These are phyloP conservation scores for Nestor notabilis DNA, from an alignment of 2,113 vertebrate genomes.

Conservation along the genomic window DNA sequence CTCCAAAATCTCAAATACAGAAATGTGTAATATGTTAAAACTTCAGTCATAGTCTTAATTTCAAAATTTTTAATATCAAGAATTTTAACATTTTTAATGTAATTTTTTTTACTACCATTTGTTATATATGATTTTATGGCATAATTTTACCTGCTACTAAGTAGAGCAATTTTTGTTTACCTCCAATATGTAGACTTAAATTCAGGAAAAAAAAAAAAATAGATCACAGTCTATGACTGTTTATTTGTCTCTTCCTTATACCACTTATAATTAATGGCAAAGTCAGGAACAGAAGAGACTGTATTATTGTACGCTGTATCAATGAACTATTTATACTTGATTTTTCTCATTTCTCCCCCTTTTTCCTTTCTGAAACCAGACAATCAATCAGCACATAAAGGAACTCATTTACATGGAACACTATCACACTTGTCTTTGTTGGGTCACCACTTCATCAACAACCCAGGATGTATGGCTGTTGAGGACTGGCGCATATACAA, in stretches of 20 bases:
- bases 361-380: slow-evolving; percentile 18
- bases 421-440: slow-evolving; percentile 2
- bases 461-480: slow-evolving; percentile 24
- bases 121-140: not conserved
- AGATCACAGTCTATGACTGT: not conserved
- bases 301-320: not conserved
- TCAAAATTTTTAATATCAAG: not conserved
- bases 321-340: slow-evolving; percentile 6
- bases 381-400: slow-evolving; percentile 34
- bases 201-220: not conserved
- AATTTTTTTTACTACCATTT: not conserved
- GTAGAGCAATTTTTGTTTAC: not conserved
- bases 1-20: not conserved
- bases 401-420: slow-evolving; percentile 54
- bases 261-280: not conserved
- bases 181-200: not conserved
- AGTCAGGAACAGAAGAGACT: not conserved
- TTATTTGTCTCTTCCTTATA: not conserved
- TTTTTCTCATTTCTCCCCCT: not conserved
- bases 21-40: not conserved
- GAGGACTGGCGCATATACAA: slow-evolving; percentile 26
- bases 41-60: not conserved
- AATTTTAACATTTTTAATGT: not conserved
- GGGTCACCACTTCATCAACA: slow-evolving; percentile 5
- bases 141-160: not conserved